A percentile compares a stretch with the other conserved stretches of the same genome.
Evolutionary conservation across 2,797 vertebrate species (phyloP).

Genomic region (Tokudaia muenninki): DNA sequence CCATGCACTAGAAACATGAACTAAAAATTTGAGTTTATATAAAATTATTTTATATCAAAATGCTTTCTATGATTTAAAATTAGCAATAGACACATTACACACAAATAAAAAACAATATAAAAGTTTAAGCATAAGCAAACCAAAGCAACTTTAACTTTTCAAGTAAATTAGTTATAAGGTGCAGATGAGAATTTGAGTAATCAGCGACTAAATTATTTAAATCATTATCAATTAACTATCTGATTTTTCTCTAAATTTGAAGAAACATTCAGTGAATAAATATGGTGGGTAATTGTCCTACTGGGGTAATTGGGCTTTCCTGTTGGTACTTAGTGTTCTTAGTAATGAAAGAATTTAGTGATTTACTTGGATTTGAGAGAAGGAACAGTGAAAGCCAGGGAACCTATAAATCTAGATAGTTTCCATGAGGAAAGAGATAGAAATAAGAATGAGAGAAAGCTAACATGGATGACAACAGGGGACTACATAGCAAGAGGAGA

Average conservation of each 20-base stretch:
- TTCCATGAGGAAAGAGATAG: too few relatives aligned
- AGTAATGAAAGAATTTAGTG: not conserved
- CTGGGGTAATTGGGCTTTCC: not conserved
- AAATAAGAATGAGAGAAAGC: not conserved
- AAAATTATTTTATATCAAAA: constrained; percentile 62
- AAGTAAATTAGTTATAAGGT: not conserved
- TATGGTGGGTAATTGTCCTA: not conserved
- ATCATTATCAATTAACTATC: not conserved
- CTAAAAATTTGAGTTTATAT: not conserved
- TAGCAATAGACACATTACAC: not conserved
- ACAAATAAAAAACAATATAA: not conserved
- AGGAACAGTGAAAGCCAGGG: not conserved
- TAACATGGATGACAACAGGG: too few relatives aligned
- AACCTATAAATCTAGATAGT: not conserved
- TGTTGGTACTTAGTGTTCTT: not conserved
- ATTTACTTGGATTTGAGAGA: not conserved
- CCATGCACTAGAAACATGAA: constrained; percentile 35
- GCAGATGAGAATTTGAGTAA: not conserved
- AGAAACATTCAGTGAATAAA: not conserved
- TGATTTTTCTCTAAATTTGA: not conserved
- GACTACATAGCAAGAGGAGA: too few relatives aligned
- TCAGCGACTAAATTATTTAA: not conserved
- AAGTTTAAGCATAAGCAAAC: not conserved
- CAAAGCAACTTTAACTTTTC: constrained; percentile 10
- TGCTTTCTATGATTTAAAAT: constrained; percentile 8